These are phyloP conservation scores for Delia radicum DNA, from an alignment of 1,140 invertebrate species.

Conservation along the genomic window DNA sequence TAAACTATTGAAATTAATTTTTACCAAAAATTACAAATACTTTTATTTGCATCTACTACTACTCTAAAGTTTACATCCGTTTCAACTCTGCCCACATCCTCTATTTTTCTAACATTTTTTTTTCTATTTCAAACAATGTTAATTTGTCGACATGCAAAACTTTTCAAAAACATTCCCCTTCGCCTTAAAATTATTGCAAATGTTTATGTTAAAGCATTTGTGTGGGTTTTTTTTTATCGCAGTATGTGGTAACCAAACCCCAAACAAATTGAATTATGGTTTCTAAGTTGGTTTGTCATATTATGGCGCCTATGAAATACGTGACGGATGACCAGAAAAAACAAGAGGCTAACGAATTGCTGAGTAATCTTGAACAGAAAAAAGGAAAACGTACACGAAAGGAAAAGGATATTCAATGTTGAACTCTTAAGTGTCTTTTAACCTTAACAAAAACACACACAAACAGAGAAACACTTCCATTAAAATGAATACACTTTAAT, in stretches of 20 bases:
- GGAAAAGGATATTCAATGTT: slow-evolving; percentile 12
- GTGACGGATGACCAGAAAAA: slow-evolving; percentile 23
- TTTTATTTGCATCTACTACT: neutral
- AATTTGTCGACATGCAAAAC: slow-evolving; percentile 22
- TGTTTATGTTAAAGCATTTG: neutral
- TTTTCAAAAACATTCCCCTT: neutral
- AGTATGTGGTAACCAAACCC: slow-evolving; percentile 20
- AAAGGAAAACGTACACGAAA: neutral
- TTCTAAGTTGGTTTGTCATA: slow-evolving; percentile 26
- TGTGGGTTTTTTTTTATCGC: neutral
- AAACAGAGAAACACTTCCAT: neutral
- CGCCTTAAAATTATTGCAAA: neutral
- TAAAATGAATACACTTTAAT: neutral
- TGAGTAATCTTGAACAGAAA: slow-evolving; percentile 16
- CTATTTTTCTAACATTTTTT: neutral
- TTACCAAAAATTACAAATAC: too few species aligned
- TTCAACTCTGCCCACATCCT: slow-evolving; percentile 12
- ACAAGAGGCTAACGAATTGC: slow-evolving; percentile 24
- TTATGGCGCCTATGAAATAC: slow-evolving; percentile 19
- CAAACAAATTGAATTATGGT: slow-evolving; percentile 25
- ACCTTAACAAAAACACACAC: neutral
- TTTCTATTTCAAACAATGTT: slow-evolving; percentile 12
- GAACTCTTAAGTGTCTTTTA: slow-evolving; percentile 11
- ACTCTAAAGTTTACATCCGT: slow-evolving; percentile 11
- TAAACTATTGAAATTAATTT: too few species aligned